Evolutionary conservation across 2,113 vertebrate species (phyloP).

Genomic region (Cinclus mexicanus): DNA sequence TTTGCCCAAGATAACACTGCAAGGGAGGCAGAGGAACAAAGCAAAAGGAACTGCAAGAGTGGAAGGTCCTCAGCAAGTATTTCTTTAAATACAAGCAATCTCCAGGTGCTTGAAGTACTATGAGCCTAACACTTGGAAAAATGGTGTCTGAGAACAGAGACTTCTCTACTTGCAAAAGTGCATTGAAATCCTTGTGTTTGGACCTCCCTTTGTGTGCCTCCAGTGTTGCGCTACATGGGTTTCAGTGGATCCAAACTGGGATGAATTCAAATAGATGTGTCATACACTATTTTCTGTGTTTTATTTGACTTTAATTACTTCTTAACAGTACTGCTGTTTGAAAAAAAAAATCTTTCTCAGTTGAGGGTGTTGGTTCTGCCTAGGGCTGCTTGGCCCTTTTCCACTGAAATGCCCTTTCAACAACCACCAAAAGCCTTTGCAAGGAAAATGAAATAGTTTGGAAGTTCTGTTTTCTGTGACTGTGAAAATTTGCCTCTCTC

Average conservation of each 20-base stretch:
- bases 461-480: neutral
- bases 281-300: slow-evolving; percentile 30
- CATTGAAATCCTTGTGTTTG: neutral
- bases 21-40: neutral
- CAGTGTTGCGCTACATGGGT: neutral
- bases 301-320: slow-evolving; percentile 59
- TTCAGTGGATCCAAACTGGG: neutral
- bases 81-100: neutral
- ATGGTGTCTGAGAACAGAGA: neutral
- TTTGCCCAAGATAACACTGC: neutral
- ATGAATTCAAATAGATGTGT: slow-evolving; percentile 32
- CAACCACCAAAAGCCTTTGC: neutral
- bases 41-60: neutral
- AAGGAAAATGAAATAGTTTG: neutral
- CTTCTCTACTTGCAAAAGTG: neutral
- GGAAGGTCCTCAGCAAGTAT: neutral
- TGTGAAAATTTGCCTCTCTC: neutral
- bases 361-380: slow-evolving; percentile 54
- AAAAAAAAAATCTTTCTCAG: slow-evolving; percentile 42
- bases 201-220: neutral
- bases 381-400: slow-evolving; percentile 35
- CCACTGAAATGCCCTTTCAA: slow-evolving; percentile 40
- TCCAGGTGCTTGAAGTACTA: neutral
- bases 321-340: slow-evolving; percentile 15
- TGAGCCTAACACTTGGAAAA: neutral